Evolutionary conservation across 2,797 vertebrate species (phyloP).

Genomic region (Hoplostethus atlanticus): DNA sequence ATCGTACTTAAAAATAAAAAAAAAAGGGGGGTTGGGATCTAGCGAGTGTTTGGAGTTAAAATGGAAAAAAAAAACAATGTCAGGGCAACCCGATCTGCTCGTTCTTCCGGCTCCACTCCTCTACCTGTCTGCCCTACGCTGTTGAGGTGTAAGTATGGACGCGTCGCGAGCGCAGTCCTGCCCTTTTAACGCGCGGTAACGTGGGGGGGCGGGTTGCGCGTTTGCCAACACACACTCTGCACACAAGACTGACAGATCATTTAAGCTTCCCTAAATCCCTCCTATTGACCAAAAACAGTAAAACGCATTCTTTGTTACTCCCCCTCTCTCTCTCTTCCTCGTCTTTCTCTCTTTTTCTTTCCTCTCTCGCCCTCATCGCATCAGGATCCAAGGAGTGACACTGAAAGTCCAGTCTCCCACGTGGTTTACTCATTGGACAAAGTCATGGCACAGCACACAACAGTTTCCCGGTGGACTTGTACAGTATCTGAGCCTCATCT

Average conservation of each 20-base stretch:
- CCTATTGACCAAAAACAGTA: not conserved
- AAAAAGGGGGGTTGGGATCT: not conserved
- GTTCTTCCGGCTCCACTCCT: conserved; percentile 80
- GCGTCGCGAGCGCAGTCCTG: not conserved
- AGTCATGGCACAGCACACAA: not conserved
- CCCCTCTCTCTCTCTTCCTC: too few species aligned
- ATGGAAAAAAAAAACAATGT: not conserved
- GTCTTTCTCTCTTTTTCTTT: not conserved
- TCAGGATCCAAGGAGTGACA: not conserved
- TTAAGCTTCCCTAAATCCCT: conserved; percentile 1
- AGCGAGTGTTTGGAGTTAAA: conserved; percentile 5
- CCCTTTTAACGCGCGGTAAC: conserved; percentile 9
- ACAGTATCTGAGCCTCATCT: too few species aligned
- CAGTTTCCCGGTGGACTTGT: not conserved
- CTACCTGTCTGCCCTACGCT: conserved; percentile 12
- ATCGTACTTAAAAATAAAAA: not conserved
- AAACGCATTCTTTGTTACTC: not conserved
- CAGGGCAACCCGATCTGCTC: conserved; percentile 51
- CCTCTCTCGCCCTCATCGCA: too few species aligned
- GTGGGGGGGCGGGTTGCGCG: conserved; percentile 8
- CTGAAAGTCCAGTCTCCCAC: not conserved
- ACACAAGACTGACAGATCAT: not conserved
- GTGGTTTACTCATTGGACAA: not conserved
- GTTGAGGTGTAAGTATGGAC: conserved; percentile 58
- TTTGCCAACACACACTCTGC: not conserved